phyloP scores from a whole-genome alignment of 2,888 invertebrate species.

The Brachypalpus laphriformis region DNA sequence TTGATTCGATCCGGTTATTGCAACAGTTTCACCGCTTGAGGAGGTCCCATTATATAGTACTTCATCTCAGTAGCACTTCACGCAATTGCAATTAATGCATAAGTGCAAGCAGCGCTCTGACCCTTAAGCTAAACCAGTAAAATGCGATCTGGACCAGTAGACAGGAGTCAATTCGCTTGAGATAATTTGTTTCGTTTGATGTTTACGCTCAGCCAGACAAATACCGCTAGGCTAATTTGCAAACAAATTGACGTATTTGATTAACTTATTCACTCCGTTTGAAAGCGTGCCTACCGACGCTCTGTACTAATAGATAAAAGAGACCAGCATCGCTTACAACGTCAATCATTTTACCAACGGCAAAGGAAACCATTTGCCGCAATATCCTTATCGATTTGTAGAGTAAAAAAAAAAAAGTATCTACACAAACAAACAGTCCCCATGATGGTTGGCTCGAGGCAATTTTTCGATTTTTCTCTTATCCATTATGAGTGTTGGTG shows the following conservation, averaged over 20 bases:
- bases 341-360: constrained; percentile 56
- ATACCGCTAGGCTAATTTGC: constrained; percentile 30
- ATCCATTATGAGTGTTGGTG: constrained; percentile 6
- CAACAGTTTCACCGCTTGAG: constrained; percentile 8
- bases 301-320: constrained; percentile 30
- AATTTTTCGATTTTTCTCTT: constrained; percentile 32
- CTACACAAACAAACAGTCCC: constrained; percentile 35
- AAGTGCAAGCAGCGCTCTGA: constrained; percentile 10
- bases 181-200: constrained; percentile 47
- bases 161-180: not conserved
- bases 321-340: constrained; percentile 51
- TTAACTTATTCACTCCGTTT: constrained; percentile 48
- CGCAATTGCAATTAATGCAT: constrained; percentile 26
- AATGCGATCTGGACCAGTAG: not conserved
- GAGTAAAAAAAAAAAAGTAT: constrained; percentile 13
- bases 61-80: not conserved
- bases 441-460: constrained; percentile 41
- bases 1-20: constrained; percentile 8
- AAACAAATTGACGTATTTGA: constrained; percentile 61
- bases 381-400: constrained; percentile 55
- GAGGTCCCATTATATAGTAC: constrained; percentile 7
- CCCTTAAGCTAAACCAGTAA: constrained; percentile 22
- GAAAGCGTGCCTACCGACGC: constrained; percentile 15
- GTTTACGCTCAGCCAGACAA: constrained; percentile 34
- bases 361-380: constrained; percentile 44